Base-by-base conservation (phyloP, 2,888 invertebrate species). In the Pyralis farinalis region DNA sequence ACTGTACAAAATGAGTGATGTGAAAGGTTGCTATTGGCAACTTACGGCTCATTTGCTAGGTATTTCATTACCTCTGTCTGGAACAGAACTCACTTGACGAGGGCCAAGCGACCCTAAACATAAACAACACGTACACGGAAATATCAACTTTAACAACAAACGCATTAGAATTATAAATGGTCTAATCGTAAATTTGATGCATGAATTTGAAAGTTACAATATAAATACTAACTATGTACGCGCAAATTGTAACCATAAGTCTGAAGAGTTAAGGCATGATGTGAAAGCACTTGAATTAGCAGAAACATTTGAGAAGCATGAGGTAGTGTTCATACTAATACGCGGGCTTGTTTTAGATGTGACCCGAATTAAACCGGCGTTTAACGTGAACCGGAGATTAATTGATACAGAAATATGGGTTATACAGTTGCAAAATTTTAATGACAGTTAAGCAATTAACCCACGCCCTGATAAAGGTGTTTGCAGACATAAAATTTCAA, bases 41-140 rank as follows among this genome's bases (percentile, higher is more conserved):
- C 85, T 77, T 70, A 72, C 55, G 79, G 68, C 81, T 86, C 86
- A 85, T 86, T 87, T 85, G 68, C 74, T 57, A 68, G 80, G 78
- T 85, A 87, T 87, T 87, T 87, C 86, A 87, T 86, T 86, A 87
- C 82, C 73, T 78, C 78, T 81, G 87, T 83, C 86, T 79, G 78
- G 62, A 63, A 60, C 83, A 80, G 75, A 63, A 63, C 64, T 65
- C 67, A 55, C 71, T 78, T 83, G 83, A 85, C 82, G 63, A 78
- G 81, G 85, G 83, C 78, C 65, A 63, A 65, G 55, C 63, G 56
- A 74, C 79, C 81, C 75, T 57, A 62, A 56, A 58, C 50, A 49
- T 44, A 30, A 50, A 63, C 51, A 58, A 55, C 21, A 21, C 33
- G 22, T 47, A 46, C 52, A 58, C 27, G 9, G 56, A 1, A 74